Percentiles rank a stretch among this genome's conserved stretches.
Evolutionary conservation across 2,888 invertebrate species (phyloP).

Genomic region (Limnephilus lunatus): DNA sequence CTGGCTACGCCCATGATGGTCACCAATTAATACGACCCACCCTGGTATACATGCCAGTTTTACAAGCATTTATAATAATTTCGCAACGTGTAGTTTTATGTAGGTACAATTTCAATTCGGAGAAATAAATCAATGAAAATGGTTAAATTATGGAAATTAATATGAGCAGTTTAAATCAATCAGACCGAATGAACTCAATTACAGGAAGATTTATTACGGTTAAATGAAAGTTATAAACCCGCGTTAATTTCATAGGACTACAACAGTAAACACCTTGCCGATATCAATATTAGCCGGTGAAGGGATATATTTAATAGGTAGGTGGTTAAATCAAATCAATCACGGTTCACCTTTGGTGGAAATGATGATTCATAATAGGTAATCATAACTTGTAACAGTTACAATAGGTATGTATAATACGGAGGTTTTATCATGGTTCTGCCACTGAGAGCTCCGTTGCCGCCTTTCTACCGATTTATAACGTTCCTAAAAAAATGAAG

Average conservation of each 20-base stretch:
- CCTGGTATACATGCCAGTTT: too few species aligned
- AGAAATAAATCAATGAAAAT: not conserved
- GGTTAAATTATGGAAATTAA: not conserved
- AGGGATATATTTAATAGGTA: not conserved
- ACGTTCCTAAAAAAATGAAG: too few species aligned
- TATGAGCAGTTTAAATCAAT: not conserved
- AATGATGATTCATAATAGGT: not conserved
- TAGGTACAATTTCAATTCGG: not conserved
- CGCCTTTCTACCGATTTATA: too few species aligned
- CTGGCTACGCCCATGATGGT: too few species aligned
- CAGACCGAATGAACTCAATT: not conserved
- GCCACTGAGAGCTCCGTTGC: too few species aligned
- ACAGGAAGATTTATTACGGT: not conserved
- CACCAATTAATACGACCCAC: too few species aligned
- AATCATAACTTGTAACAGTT: not conserved
- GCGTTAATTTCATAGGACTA: not conserved
- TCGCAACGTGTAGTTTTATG: too few species aligned
- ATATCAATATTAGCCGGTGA: not conserved
- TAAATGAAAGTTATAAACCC: not conserved
- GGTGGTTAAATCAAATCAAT: slow-evolving; percentile 23
- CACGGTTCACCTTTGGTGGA: slow-evolving; percentile 23
- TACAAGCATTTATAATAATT: too few species aligned
- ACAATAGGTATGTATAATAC: too few species aligned
- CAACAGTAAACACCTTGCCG: slow-evolving; percentile 4
- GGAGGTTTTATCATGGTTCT: too few species aligned